Percentiles rank a stretch among this genome's conserved stretches.
Evolutionary conservation across 2,888 invertebrate genomes (phyloP).

Genomic region (Cybosia mesomella): DNA sequence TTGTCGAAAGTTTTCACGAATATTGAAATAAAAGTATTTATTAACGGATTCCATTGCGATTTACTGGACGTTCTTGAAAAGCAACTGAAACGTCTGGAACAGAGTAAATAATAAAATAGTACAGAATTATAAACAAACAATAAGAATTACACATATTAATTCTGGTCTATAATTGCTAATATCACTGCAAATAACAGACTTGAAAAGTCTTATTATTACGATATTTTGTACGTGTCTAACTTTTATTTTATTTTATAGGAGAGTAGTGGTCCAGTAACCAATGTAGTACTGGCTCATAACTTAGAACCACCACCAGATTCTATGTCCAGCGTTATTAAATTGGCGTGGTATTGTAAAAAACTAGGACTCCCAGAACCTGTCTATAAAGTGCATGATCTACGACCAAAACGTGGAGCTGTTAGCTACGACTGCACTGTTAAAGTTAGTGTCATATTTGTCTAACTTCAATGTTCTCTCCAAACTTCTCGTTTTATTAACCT

Average conservation of each 20-base stretch:
- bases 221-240: not conserved
- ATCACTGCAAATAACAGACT: too few species aligned
- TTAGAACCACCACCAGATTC: constrained; percentile 81
- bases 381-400: constrained; percentile 70
- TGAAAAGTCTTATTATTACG: too few species aligned
- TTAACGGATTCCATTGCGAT: too few species aligned
- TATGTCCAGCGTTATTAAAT: constrained; percentile 70
- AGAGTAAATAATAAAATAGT: too few species aligned
- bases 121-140: not conserved
- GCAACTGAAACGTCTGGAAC: too few species aligned
- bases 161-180: too few species aligned
- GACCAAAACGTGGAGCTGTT: constrained; percentile 68
- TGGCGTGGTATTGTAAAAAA: constrained; percentile 82
- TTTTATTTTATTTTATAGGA: constrained; percentile 54
- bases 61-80: too few species aligned
- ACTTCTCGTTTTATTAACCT: not conserved
- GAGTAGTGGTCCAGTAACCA: constrained; percentile 67
- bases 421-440: constrained; percentile 76
- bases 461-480: not conserved
- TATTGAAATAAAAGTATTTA: too few species aligned
- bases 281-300: constrained; percentile 66
- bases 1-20: too few species aligned
- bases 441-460: constrained; percentile 57
- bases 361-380: constrained; percentile 77
- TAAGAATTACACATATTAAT: too few species aligned